A percentile compares a stretch with the other conserved stretches of the same genome.
Evolutionary conservation across 2,888 invertebrate species (phyloP).

Genomic region (Cecidostiba fungosa): DNA sequence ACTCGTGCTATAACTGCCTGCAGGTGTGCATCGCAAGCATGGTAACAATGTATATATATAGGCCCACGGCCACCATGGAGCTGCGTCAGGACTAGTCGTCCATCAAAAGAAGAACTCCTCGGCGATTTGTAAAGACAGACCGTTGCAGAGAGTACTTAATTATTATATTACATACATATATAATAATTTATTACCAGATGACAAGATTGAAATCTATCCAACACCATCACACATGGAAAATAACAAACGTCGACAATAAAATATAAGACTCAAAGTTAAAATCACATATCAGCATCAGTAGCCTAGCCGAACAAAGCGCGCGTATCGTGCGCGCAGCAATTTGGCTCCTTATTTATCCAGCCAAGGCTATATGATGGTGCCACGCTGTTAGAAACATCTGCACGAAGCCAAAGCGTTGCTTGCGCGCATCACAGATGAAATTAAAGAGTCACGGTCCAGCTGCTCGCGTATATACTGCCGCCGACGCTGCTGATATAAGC

Average conservation of each 20-base stretch:
- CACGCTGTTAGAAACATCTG: slow-evolving; percentile 40
- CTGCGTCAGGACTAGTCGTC: too few relatives aligned
- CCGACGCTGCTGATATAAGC: slow-evolving; percentile 7
- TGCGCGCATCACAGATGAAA: slow-evolving; percentile 62
- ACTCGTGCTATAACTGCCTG: too few relatives aligned
- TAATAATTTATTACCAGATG: too few relatives aligned
- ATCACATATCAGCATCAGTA: not conserved
- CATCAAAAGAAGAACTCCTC: too few relatives aligned
- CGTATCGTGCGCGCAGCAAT: not conserved
- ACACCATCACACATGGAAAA: not conserved
- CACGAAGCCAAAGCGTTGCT: not conserved
- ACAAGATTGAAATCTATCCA: not conserved
- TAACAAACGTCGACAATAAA: too few relatives aligned
- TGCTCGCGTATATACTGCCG: slow-evolving; percentile 55
- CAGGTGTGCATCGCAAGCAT: too few relatives aligned
- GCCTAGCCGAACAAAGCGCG: not conserved
- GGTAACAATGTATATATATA: too few relatives aligned
- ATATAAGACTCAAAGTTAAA: not conserved
- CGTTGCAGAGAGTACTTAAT: too few relatives aligned
- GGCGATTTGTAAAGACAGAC: too few relatives aligned
- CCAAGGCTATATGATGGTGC: too few relatives aligned
- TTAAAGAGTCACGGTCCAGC: slow-evolving; percentile 72
- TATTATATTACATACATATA: too few relatives aligned
- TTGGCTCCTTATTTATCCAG: slow-evolving; percentile 23
- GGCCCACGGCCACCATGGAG: too few relatives aligned